Conservation (phyloP, 1,140 invertebrate species). For the Coelopa frigida region DNA sequence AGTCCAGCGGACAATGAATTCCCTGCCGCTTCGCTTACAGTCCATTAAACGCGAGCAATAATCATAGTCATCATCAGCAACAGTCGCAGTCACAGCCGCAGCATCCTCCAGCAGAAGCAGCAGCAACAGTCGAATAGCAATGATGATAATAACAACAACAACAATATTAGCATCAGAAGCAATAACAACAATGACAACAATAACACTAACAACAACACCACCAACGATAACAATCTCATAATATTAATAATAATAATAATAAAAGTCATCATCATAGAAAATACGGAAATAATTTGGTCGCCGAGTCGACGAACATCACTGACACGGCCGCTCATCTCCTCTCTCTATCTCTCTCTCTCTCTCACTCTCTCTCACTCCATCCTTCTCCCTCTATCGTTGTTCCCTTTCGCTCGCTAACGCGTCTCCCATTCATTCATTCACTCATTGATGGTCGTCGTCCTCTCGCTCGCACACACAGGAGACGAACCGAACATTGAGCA, state of each 20-base stretch:
- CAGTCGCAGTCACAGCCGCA: too few relatives aligned
- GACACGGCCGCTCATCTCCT: neutral
- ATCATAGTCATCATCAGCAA: too few relatives aligned
- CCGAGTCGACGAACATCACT: neutral
- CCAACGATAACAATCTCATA: conserved; percentile 8
- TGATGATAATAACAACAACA: too few relatives aligned
- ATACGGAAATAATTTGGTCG: conserved; percentile 37
- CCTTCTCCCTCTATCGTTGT: neutral
- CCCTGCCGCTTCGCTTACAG: too few relatives aligned
- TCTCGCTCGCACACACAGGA: neutral
- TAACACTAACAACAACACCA: neutral
- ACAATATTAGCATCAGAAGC: too few relatives aligned
- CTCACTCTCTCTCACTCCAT: neutral
- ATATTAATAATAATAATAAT: conserved; percentile 24
- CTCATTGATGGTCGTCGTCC: conserved; percentile 5
- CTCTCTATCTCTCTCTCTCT: neutral
- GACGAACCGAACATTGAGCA: neutral
- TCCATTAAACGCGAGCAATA: too few relatives aligned
- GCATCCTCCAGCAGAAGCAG: neutral
- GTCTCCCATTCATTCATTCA: conserved; percentile 1
- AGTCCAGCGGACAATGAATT: too few relatives aligned
- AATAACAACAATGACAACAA: too few relatives aligned
- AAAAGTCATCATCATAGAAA: conserved; percentile 39
- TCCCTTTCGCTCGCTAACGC: neutral
- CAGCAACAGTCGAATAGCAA: neutral